phyloP scores from a whole-genome alignment of 2,888 invertebrate genomes.

The Orchestes rusci region DNA sequence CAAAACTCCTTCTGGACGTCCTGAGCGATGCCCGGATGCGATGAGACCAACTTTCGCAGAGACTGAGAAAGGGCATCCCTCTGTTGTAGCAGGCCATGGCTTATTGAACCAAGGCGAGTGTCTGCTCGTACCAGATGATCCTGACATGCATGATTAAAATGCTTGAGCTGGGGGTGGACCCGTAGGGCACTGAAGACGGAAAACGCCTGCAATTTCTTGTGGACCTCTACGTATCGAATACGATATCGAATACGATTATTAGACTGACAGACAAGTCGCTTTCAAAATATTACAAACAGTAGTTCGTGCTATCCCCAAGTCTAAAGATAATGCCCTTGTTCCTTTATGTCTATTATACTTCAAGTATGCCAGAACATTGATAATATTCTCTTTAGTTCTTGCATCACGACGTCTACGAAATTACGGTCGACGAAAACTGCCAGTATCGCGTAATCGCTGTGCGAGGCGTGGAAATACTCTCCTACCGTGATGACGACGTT shows the following conservation, averaged over 20 bases:
- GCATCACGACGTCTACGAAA: neutral
- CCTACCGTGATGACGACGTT: constrained; percentile 4
- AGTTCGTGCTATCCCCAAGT: constrained; percentile 4
- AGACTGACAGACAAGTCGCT: too few species aligned
- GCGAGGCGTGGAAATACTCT: constrained; percentile 4
- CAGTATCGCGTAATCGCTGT: constrained; percentile 6
- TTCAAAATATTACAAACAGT: constrained; percentile 1
- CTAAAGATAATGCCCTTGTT: constrained; percentile 3
- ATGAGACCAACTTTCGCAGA: neutral
- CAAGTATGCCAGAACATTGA: constrained; percentile 1
- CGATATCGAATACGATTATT: too few species aligned
- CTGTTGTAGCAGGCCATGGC: too few species aligned
- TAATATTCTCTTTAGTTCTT: constrained; percentile 3
- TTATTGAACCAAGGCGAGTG: neutral
- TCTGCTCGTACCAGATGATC: constrained; percentile 3
- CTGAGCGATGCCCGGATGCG: neutral
- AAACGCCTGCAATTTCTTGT: too few species aligned
- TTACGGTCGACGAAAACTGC: neutral
- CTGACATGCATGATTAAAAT: too few species aligned
- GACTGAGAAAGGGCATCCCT: too few species aligned
- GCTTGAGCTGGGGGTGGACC: too few species aligned
- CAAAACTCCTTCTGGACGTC: too few species aligned
- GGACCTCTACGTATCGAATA: too few species aligned
- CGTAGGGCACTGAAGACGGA: too few species aligned
- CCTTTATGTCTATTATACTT: constrained; percentile 1